Evolutionary conservation across 2,888 invertebrate genomes (phyloP), one percentile per base, ranked within the genome.

Genomic region (Lordiphosa andalusiaca): DNA sequence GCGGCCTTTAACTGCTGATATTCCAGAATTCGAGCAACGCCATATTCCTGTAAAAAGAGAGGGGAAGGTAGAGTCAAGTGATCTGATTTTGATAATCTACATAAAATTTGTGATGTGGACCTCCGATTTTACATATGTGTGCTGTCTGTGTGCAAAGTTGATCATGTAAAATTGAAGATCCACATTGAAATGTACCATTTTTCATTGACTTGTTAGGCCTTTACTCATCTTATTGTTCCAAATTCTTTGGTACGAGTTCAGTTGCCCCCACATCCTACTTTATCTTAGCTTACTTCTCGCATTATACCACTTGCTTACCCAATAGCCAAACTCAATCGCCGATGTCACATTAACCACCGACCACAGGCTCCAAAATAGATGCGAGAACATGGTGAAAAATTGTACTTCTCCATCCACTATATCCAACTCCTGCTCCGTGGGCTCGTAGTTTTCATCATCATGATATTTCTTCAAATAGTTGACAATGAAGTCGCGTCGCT

Each of bases 361-460:
- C 99, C 99, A 99, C 0, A 98, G 91, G 1, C 93, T 92, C 99
- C 99, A 99, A 87, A 98, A 95, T 59, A 98, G 93, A 88, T 99
- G 97, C 44, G 96, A 95, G 23, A 94, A 95, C 62, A 98, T 90
- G 0, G 95, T 93, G 87, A 97, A 98, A 1, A 95, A 92, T 61
- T 94, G 93, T 33, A 97, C 93, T 90, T 99, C 98, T 23, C 91
- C 87, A 55, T 95, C 90, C 3, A 96, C 88, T 16, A 91, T 90
- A 67, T 93, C 91, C 21, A 94, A 91, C 44, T 92, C 92, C 30
- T 92, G 91, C 3, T 90, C 87, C 0, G 88, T 86, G 0, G 91
- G 90, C 61, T 90, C 90, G 56, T 84, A 87, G 10, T 71, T 71
- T 21, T 80, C 81, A 66, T 84, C 75, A 0, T 81, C 82, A 49